A percentile compares a stretch with the other conserved stretches of the same genome.
Conservation (phyloP, 1,140 invertebrate genomes). For the Pseudomyrmex gracilis region DNA sequence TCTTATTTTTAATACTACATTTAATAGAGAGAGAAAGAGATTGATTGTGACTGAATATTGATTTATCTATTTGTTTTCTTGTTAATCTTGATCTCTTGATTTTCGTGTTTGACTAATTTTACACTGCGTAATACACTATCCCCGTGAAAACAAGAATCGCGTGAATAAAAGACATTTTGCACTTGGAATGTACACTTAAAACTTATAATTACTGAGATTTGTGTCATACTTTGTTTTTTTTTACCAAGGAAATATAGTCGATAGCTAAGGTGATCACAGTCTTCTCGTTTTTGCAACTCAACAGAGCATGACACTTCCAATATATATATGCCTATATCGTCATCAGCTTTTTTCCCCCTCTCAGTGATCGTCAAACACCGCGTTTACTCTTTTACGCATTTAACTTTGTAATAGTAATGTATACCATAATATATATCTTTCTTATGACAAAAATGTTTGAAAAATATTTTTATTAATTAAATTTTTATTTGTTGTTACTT, state of each 20-base stretch:
- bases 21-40: not conserved
- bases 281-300: conserved; percentile 39
- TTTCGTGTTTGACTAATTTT: not conserved
- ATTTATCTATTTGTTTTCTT: not conserved
- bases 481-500: no score
- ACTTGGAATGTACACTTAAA: conserved; percentile 6
- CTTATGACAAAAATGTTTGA: no score
- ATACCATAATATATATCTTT: no score
- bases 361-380: not conserved
- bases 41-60: not conserved
- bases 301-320: conserved; percentile 13
- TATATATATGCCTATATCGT: conserved; percentile 63
- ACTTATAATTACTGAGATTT: conserved; percentile 26
- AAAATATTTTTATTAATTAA: no score
- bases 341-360: conserved; percentile 41
- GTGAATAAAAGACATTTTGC: not conserved
- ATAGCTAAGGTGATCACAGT: conserved; percentile 11
- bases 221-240: conserved; percentile 40
- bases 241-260: not conserved
- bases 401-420: conserved; percentile 1
- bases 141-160: not conserved
- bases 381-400: not conserved
- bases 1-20: conserved; percentile 7
- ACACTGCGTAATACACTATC: conserved; percentile 1
- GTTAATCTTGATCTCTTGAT: not conserved